A percentile compares a stretch with the other conserved stretches of the same genome.
Evolutionary conservation across 2,113 vertebrate species (phyloP).

Genomic region (Coregonus clupeaformis): DNA sequence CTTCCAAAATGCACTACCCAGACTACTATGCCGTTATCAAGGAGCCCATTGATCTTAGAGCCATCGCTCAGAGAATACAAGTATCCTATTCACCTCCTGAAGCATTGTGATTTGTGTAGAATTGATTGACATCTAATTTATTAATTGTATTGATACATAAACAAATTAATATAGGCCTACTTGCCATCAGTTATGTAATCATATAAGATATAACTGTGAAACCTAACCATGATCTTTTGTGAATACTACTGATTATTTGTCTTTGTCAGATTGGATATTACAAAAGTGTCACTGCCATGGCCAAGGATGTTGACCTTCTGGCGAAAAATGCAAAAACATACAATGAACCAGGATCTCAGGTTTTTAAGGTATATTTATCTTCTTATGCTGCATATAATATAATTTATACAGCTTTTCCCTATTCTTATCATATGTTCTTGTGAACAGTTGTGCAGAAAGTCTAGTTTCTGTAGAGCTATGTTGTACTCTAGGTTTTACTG

Average conservation of each 20-base stretch:
- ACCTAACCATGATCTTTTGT: neutral
- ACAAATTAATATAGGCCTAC: too few species aligned
- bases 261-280: constrained; percentile 85
- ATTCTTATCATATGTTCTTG: neutral
- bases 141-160: neutral
- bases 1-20: constrained; percentile 99
- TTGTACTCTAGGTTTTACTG: too few species aligned
- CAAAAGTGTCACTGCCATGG: constrained; percentile 93
- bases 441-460: neutral
- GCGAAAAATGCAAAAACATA: constrained; percentile 99
- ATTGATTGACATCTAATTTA: neutral
- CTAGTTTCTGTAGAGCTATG: neutral
- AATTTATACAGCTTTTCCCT: too few species aligned
- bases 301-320: constrained; percentile 95
- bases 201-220: too few species aligned
- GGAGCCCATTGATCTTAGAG: constrained; percentile 96
- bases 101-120: constrained; percentile 1
- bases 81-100: constrained; percentile 65
- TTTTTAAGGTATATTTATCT: constrained; percentile 87
- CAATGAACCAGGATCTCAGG: constrained; percentile 98
- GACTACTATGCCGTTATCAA: constrained; percentile 99
- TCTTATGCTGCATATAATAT: too few species aligned
- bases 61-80: constrained; percentile 96
- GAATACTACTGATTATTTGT: neutral
- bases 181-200: too few species aligned